Percentiles rank a stretch among this genome's conserved stretches.
Conservation (phyloP, 92 coral and sea anemone genomes). For the Heliopora coerulea region DNA sequence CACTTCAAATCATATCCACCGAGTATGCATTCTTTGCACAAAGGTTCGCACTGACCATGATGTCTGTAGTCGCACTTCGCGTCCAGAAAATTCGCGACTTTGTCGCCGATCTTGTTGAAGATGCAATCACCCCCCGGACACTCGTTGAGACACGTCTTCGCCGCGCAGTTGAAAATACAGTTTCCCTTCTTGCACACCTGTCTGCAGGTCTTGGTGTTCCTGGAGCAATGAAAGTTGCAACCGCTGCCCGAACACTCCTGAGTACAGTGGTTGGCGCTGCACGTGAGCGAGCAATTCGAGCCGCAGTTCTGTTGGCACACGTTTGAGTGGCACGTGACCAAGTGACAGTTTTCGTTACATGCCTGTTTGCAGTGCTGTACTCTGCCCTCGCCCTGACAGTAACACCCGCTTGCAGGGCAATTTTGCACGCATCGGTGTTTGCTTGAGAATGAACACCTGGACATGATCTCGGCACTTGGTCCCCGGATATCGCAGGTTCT, state of each 20-base stretch:
- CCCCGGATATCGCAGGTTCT: conserved; percentile 35
- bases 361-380: conserved; percentile 30
- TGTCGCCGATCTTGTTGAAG: conserved; percentile 20
- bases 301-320: conserved; percentile 27
- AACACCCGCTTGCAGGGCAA: conserved; percentile 27
- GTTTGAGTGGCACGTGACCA: conserved; percentile 23
- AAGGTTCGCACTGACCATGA: conserved; percentile 44
- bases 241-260: conserved; percentile 43
- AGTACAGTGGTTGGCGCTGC: conserved; percentile 32
- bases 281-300: conserved; percentile 34
- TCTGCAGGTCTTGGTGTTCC: conserved; percentile 17
- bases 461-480: not conserved
- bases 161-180: conserved; percentile 44
- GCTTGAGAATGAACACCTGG: not conserved
- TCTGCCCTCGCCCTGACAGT: conserved; percentile 24
- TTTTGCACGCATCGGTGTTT: conserved; percentile 25
- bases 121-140: conserved; percentile 42
- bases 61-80: conserved; percentile 47
- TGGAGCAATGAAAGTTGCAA: conserved; percentile 33
- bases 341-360: conserved; percentile 9
- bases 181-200: conserved; percentile 41
- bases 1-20: conserved; percentile 29
- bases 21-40: conserved; percentile 26
- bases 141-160: conserved; percentile 23
- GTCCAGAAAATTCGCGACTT: conserved; percentile 8